Evolutionary conservation across 1,140 invertebrate species (phyloP).

Genomic region (Neodiprion lecontei): DNA sequence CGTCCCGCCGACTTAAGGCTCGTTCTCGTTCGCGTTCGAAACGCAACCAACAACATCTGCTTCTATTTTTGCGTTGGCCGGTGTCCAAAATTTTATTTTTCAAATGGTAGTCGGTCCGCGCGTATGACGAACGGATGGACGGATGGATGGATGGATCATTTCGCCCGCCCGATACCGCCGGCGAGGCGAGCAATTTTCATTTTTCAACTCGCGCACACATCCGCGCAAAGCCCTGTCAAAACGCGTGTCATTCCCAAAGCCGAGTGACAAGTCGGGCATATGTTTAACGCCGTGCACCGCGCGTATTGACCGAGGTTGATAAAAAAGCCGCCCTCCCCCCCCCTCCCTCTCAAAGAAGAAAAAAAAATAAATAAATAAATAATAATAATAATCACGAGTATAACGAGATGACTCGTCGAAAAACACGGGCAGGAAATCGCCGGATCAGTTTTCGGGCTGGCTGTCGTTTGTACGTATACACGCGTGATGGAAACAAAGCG

Average conservation of each 20-base stretch:
- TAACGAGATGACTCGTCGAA: background rate
- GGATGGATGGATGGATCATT: background rate
- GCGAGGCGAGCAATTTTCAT: background rate
- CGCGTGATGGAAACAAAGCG: background rate
- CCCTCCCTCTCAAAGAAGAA: background rate
- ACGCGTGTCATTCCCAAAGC: background rate
- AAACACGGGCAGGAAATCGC: background rate
- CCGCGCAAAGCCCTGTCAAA: background rate
- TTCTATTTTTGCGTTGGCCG: conserved; percentile 63
- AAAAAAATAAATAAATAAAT: background rate
- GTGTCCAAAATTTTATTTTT: conserved; percentile 60
- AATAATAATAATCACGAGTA: background rate
- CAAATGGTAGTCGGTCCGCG: conserved; percentile 45
- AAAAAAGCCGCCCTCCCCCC: too few relatives aligned
- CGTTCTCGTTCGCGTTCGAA: conserved; percentile 17
- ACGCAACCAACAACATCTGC: conserved; percentile 57
- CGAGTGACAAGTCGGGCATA: background rate
- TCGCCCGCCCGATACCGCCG: background rate
- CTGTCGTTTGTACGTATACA: background rate
- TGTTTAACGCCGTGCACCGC: too few relatives aligned
- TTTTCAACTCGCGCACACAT: background rate
- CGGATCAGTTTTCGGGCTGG: too few relatives aligned
- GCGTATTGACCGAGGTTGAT: too few relatives aligned
- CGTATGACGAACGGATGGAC: conserved; percentile 59
- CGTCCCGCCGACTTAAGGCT: conserved; percentile 21